Percentiles rank a stretch among this genome's conserved stretches.
phyloP scores from a whole-genome alignment of 2,113 vertebrate species.

The Craseonycteris thonglongyai region DNA sequence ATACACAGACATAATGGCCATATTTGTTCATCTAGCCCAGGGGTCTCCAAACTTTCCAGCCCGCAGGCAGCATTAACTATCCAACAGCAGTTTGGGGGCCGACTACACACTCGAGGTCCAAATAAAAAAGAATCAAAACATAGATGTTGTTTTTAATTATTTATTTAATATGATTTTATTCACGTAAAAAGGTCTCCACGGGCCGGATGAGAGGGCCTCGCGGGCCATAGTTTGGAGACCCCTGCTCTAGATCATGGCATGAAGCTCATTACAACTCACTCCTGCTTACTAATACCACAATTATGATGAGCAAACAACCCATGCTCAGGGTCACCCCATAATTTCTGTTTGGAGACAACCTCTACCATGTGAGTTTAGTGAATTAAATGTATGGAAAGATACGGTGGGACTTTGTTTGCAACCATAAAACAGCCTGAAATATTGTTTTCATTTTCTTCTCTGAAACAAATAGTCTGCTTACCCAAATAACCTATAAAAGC shows the following conservation, averaged over 20 bases:
- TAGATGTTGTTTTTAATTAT: no score
- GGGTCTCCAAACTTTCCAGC: no score
- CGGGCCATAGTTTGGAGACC: no score
- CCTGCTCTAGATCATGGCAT: fast-evolving
- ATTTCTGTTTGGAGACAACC: not conserved
- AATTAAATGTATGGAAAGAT: not conserved
- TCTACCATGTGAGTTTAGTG: not conserved
- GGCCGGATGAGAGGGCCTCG: no score
- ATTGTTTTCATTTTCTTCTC: not conserved
- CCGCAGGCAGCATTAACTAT: no score
- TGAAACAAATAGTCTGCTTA: not conserved
- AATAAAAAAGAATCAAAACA: no score
- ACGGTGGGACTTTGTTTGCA: not conserved
- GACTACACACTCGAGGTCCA: no score
- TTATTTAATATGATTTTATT: no score
- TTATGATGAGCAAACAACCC: not conserved
- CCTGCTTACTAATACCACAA: not conserved
- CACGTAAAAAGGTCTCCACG: no score
- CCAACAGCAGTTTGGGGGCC: no score
- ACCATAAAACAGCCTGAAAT: not conserved
- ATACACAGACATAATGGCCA: not conserved
- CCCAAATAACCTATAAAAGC: not conserved
- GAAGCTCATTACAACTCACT: not conserved
- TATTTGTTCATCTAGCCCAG: not conserved
- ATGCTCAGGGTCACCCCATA: not conserved